Evolutionary conservation across 2,888 invertebrate species (phyloP).

Genomic region (Drosophila pseudotalamancana): DNA sequence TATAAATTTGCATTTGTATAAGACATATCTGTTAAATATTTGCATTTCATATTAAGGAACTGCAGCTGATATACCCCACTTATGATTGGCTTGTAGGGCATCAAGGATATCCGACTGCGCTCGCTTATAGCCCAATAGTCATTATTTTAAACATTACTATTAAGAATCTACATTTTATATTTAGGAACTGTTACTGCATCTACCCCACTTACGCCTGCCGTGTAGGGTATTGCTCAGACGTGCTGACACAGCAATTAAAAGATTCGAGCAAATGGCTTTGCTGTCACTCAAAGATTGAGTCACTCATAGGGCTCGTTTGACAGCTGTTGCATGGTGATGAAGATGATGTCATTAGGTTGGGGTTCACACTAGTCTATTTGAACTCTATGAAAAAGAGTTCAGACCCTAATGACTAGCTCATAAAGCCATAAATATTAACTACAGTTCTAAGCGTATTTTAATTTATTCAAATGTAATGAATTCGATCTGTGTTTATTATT

Average conservation of each 20-base stretch:
- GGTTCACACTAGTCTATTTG: background rate
- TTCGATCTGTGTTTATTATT: background rate
- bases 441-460: background rate
- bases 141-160: too few species aligned
- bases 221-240: constrained; percentile 19
- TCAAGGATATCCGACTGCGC: too few species aligned
- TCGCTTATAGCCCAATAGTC: too few species aligned
- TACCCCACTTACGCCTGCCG: background rate
- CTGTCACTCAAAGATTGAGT: constrained; percentile 50
- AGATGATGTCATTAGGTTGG: constrained; percentile 46
- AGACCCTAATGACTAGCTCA: too few species aligned
- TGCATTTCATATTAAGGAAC: too few species aligned
- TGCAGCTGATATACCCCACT: too few species aligned
- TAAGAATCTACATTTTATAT: background rate
- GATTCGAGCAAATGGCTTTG: constrained; percentile 39
- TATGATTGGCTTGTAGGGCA: too few species aligned
- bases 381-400: too few species aligned
- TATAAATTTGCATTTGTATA: too few species aligned
- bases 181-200: background rate
- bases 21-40: too few species aligned
- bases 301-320: constrained; percentile 38
- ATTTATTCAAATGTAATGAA: background rate
- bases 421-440: background rate
- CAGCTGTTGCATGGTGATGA: constrained; percentile 32
- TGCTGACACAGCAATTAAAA: constrained; percentile 54